phyloP scores from a whole-genome alignment of 1,140 invertebrate genomes.

The Drosophila mojavensis region DNA sequence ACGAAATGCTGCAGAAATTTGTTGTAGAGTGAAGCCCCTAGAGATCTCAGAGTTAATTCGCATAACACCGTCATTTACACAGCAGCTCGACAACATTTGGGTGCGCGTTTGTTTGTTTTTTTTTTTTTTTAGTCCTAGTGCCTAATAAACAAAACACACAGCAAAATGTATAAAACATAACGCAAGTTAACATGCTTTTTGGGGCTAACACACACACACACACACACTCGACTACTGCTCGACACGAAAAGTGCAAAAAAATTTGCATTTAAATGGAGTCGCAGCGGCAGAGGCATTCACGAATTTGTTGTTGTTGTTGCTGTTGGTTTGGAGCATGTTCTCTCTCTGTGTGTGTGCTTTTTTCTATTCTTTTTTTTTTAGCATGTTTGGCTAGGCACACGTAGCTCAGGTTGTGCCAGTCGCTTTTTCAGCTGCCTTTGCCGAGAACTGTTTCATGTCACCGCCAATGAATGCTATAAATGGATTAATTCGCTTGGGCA shows the following conservation, averaged over 20 bases:
- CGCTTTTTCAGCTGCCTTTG: neutral
- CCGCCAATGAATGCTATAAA: slow-evolving; percentile 75
- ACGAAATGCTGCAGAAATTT: neutral
- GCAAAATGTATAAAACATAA: slow-evolving; percentile 33
- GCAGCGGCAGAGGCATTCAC: neutral
- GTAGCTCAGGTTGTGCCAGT: slow-evolving; percentile 19
- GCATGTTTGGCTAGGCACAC: slow-evolving; percentile 11
- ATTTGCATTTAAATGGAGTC: slow-evolving; percentile 74
- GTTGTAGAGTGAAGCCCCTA: neutral
- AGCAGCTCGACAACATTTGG: slow-evolving; percentile 24
- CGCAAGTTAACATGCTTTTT: slow-evolving; percentile 55
- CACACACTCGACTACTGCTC: neutral
- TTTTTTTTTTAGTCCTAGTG: slow-evolving; percentile 6
- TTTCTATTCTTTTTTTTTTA: too few species aligned
- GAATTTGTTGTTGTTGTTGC: neutral
- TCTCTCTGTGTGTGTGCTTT: too few species aligned
- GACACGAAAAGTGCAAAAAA: slow-evolving; percentile 50
- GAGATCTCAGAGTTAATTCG: slow-evolving; percentile 53
- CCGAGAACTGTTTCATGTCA: slow-evolving; percentile 54
- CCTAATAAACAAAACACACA: slow-evolving; percentile 55
- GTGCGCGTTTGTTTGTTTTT: slow-evolving; percentile 1
- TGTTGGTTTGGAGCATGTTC: neutral
- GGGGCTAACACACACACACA: slow-evolving; percentile 22
- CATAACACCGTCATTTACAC: slow-evolving; percentile 70
- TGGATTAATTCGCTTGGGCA: slow-evolving; percentile 76